Conservation (phyloP, 2,113 vertebrate genomes). For the Mobula hypostoma region DNA sequence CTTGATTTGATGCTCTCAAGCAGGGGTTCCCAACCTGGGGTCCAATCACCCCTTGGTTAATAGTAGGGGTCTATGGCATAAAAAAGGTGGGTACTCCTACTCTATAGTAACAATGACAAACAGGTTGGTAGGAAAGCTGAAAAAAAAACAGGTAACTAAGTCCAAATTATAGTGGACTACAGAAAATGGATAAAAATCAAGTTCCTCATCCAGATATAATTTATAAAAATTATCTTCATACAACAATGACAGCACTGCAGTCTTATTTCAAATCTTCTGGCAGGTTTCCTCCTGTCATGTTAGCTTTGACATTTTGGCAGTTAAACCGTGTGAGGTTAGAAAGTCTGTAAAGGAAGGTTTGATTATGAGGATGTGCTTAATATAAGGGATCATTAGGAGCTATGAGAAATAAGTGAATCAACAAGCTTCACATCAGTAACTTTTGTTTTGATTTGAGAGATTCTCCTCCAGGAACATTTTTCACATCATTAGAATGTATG, state of each 20-base stretch:
- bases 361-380: neutral
- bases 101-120: neutral
- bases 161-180: too few relatives aligned
- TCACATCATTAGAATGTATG: neutral
- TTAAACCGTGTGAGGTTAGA: neutral
- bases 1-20: neutral
- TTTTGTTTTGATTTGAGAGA: constrained; percentile 12
- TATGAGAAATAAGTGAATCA: neutral
- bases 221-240: neutral
- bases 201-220: neutral
- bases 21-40: too few relatives aligned
- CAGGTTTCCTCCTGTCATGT: neutral
- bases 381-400: neutral
- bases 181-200: neutral
- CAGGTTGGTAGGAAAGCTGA: neutral
- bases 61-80: too few relatives aligned
- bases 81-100: too few relatives aligned
- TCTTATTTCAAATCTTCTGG: neutral
- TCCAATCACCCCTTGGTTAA: too few relatives aligned
- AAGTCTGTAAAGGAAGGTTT: neutral
- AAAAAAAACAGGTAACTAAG: neutral
- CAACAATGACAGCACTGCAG: neutral
- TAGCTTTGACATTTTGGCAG: neutral
- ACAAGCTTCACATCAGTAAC: neutral
- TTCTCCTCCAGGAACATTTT: neutral